Conservation (phyloP, 2,113 vertebrate species). For the Amazona guildingii region DNA sequence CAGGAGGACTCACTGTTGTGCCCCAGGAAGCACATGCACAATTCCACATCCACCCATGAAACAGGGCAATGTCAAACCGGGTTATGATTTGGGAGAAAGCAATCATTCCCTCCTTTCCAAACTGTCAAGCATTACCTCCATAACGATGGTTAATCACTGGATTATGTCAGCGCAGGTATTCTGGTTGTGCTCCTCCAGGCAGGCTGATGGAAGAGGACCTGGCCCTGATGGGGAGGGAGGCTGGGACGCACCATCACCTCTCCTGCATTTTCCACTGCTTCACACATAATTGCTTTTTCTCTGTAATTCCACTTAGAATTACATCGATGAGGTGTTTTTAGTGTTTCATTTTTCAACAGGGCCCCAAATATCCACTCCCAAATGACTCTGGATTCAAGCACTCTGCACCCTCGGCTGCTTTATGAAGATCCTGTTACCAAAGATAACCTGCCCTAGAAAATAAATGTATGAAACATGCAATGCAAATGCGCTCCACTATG, state of each 20-base stretch:
- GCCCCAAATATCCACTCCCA: slow-evolving; percentile 22
- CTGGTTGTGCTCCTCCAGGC: not conserved
- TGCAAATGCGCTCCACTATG: not conserved
- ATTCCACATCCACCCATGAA: not conserved
- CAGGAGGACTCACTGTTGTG: not conserved
- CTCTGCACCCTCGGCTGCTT: not conserved
- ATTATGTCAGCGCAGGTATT: not conserved
- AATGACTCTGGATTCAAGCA: slow-evolving; percentile 8
- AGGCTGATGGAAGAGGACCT: not conserved
- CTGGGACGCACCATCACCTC: not conserved
- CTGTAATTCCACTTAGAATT: not conserved
- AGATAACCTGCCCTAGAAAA: slow-evolving; percentile 63
- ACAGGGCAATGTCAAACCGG: not conserved
- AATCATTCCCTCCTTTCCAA: not conserved
- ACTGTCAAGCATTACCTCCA: not conserved
- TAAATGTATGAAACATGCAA: not conserved
- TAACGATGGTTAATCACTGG: not conserved
- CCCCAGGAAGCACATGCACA: not conserved
- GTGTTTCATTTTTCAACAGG: not conserved
- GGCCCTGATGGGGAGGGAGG: not conserved
- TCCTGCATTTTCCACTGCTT: not conserved
- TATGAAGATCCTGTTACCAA: slow-evolving; percentile 36
- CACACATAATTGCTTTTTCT: not conserved
- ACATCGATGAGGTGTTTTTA: not conserved
- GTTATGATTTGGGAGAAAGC: not conserved